phyloP scores from a whole-genome alignment of 2,888 invertebrate genomes.

The Strigamia maritima region DNA sequence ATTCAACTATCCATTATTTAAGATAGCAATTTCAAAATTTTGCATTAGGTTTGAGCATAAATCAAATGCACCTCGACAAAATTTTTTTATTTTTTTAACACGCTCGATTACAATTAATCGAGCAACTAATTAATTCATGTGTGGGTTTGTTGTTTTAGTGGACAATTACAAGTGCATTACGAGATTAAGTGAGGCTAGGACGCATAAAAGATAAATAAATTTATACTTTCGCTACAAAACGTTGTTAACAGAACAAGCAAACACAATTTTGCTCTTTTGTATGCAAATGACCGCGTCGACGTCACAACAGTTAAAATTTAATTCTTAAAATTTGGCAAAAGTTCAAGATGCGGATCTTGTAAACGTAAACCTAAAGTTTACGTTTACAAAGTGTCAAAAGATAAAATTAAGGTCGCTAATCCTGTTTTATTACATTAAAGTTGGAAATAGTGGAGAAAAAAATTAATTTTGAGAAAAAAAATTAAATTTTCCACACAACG shows the following conservation, averaged over 20 bases:
- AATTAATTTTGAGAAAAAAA: neutral
- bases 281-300: neutral
- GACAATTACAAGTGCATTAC: neutral
- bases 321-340: neutral
- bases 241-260: neutral
- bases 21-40: neutral
- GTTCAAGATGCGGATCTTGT: neutral
- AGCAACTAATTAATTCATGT: neutral
- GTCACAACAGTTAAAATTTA: slow-evolving; percentile 8
- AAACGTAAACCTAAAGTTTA: neutral
- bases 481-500: neutral
- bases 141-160: neutral
- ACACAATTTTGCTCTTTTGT: neutral
- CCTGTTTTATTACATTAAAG: neutral
- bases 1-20: neutral
- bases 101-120: slow-evolving; percentile 11
- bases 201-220: neutral
- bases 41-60: neutral
- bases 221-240: no score
- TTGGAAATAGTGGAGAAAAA: neutral
- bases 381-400: no score
- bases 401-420: slow-evolving; percentile 29
- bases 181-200: neutral
- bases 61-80: neutral
- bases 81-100: no score